Evolutionary conservation across 2,797 vertebrate genomes (phyloP), one percentile per base, ranked within the genome.

Genomic region (Peromyscus eremicus): DNA sequence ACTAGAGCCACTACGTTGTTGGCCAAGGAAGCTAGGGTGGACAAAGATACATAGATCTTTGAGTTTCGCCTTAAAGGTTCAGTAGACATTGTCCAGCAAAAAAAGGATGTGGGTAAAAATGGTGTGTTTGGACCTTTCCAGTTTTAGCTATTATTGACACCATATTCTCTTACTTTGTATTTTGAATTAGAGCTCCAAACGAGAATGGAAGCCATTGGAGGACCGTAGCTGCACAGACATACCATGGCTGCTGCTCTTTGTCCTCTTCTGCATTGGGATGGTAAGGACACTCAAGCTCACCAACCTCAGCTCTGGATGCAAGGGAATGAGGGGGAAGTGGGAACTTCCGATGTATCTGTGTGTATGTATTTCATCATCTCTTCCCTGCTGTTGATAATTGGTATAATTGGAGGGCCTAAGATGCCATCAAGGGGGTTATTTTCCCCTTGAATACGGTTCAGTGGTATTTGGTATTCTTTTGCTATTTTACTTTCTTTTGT

Each of bases 121-220:
- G 6, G 11, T 85, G 14, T 68, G 40, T 81, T 93, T 88, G 13
- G 77, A 40, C 43, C 49, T 91, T 91, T 76, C 34, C 60, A 55
- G 57, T 71, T 97, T 76, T 52, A 94, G 80, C 2, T 76, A 49
- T 57, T 73, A 70, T 49, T 43, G 55, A 79, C 40, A 19, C 66
- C 2, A 81, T 11, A 92, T 16, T 98, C 17, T 98, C 43, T 97
- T 91, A 49, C 88, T 95, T 93, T 96, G 37, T 98, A 8, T 98
- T 97, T 94, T 96, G 77, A 77, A 84, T 98, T 98, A 99, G 99
- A 99, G 99, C 98, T 99, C 99, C 98, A 99, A 99, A 98, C 98
- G 99, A 99, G 99, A 99, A 98, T 99, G 99, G 99, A 99, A 99
- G 98, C 99, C 99, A 37, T 98, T 99, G 98, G 99, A 99, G 98